Conservation (phyloP, 2,888 invertebrate genomes). For the Micoletzkya japonica region DNA sequence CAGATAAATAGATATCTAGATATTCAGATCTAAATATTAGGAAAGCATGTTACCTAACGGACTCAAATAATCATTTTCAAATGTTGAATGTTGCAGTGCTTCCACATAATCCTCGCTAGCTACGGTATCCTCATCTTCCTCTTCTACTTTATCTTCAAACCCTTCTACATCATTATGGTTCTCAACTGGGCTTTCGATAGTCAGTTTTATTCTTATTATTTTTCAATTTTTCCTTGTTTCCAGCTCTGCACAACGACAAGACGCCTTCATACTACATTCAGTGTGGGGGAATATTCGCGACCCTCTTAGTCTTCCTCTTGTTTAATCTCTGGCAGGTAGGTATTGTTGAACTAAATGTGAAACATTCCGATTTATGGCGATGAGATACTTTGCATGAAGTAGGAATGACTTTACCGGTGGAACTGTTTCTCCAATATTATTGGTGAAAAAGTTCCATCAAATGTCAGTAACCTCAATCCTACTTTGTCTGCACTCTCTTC, state of each 20-base stretch:
- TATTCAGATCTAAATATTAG: no score
- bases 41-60: no score
- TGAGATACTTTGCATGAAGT: not conserved
- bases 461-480: no score
- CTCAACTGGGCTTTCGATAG: constrained; percentile 62
- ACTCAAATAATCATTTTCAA: no score
- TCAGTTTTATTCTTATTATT: constrained; percentile 35
- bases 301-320: constrained; percentile 46
- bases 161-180: constrained; percentile 62
- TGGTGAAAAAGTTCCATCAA: not conserved
- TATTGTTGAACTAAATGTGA: not conserved
- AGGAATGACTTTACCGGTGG: no score
- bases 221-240: constrained; percentile 24
- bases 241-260: constrained; percentile 56
- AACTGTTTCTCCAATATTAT: not conserved
- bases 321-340: constrained; percentile 59
- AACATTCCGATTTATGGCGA: not conserved
- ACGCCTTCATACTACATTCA: constrained; percentile 53
- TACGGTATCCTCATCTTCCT: constrained; percentile 55
- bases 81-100: constrained; percentile 47
- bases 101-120: constrained; percentile 54
- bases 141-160: constrained; percentile 62
- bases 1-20: no score
- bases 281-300: constrained; percentile 44
- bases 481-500: not conserved